phyloP scores from a whole-genome alignment of 2,797 vertebrate species.

The Danio tinwini region DNA sequence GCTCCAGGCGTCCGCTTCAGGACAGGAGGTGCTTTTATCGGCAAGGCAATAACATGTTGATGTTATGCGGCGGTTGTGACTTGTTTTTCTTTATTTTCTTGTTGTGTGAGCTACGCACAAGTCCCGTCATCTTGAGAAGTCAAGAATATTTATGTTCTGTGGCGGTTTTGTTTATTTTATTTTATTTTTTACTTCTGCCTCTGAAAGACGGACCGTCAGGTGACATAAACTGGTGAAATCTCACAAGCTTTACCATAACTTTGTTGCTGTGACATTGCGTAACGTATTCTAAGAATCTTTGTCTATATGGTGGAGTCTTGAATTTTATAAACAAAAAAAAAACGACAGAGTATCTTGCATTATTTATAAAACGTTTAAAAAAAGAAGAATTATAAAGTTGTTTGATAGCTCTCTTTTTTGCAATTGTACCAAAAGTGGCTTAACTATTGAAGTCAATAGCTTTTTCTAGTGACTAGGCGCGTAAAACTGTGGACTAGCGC shows the following conservation, averaged over 20 bases:
- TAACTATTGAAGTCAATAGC: slow-evolving; percentile 90
- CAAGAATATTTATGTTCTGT: too few species aligned
- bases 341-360: slow-evolving; percentile 89
- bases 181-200: not conserved
- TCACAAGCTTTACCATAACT: slow-evolving; percentile 83
- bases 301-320: slow-evolving; percentile 87
- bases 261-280: slow-evolving; percentile 79
- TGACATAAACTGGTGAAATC: slow-evolving; percentile 76
- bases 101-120: not conserved
- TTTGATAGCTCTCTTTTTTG: slow-evolving; percentile 95
- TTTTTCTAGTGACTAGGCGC: slow-evolving; percentile 86
- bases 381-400: slow-evolving; percentile 75
- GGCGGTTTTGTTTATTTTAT: not conserved
- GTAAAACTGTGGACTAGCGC: slow-evolving; percentile 79
- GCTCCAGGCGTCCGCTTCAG: slow-evolving; percentile 80
- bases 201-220: slow-evolving; percentile 73
- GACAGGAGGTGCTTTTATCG: slow-evolving; percentile 41
- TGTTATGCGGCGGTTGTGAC: not conserved
- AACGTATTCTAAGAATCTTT: slow-evolving; percentile 86
- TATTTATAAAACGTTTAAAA: slow-evolving; percentile 86
- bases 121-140: slow-evolving; percentile 7
- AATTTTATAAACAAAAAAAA: slow-evolving; percentile 88
- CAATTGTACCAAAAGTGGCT: slow-evolving; percentile 99
- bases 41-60: slow-evolving; percentile 63
- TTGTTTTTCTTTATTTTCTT: not conserved